Evolutionary conservation across 2,113 vertebrate genomes (phyloP), one percentile per base, ranked within the genome.

Genomic region (Rhineura floridana): DNA sequence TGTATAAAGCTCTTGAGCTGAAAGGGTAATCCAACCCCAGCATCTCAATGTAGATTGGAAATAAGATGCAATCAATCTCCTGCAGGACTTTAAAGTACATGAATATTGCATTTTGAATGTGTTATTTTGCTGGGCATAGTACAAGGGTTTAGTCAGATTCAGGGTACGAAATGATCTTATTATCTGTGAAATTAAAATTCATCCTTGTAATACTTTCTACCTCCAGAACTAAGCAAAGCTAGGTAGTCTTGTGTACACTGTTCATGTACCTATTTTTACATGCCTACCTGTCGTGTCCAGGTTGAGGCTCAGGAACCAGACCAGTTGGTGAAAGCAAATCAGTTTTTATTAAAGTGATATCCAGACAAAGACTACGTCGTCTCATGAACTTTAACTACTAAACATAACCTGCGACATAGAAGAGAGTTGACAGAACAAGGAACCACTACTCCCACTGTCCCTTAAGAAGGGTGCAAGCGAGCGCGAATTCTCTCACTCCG

Each of bases 41-140:
- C 91, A 89, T 92, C 94, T 94, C 90, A 91, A 81, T 90, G 90
- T 91, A 94, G 92, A 93, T 48, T 94, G 89, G 84, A 94, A 93
- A 93, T 90, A 83, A 88, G 89, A 89, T 87, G 89, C 92, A 94
- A 87, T 94, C 90, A 94, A 82, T 95, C 91, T 95, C 93, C 94
- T 89, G 91, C 92, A 89, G 90, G 62, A 86, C 93, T 94, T 90
- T 91, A 94, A 94, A 81, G 89, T 89, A 78, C 90, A 93, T 90
- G 88, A 94, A 94, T 93, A 91, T 90, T 83, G 25, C 84, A 86
- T 88, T 90, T 94, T 87, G 65, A 87, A 79, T 89, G 65, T 72
- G 92, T 36, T 89, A 88, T 79, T 89, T 91, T 86, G 91, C 81
- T 81, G 91, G 91, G 83, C 88, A 87, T 88, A 88, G 91, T 91